These are phyloP conservation scores for Melanargia galathea DNA, from an alignment of 2,888 invertebrate species.

Conservation along the genomic window DNA sequence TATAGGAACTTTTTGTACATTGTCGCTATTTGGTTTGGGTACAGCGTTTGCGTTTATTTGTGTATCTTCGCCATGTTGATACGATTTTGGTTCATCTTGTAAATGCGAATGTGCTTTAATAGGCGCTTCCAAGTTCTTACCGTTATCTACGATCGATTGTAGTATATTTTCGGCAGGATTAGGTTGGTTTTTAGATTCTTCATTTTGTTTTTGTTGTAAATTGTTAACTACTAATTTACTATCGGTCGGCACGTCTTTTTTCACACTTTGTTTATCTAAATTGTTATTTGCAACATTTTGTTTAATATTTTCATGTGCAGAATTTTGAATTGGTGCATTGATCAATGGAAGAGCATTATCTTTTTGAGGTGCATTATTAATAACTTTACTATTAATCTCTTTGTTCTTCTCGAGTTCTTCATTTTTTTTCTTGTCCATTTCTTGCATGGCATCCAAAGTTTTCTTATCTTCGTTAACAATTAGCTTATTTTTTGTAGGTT, in stretches of 20 bases:
- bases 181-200: conserved; percentile 22
- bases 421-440: conserved; percentile 53
- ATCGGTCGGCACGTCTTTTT: conserved; percentile 16
- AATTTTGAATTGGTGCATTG: conserved; percentile 22
- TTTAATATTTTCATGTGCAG: conserved; percentile 16
- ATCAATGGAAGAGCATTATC: conserved; percentile 22
- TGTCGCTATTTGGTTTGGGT: conserved; percentile 36
- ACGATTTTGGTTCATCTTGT: conserved; percentile 69
- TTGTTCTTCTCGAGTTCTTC: conserved; percentile 26
- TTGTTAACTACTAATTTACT: conserved; percentile 20
- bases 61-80: conserved; percentile 64
- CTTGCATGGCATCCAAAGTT: conserved; percentile 72
- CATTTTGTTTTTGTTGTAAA: conserved; percentile 5
- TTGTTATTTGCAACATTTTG: conserved; percentile 11
- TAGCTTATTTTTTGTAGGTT: conserved; percentile 57
- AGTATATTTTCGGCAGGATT: conserved; percentile 22
- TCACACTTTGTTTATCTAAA: conserved; percentile 21
- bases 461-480: conserved; percentile 74
- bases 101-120: conserved; percentile 56
- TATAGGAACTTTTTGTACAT: conserved; percentile 55
- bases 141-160: conserved; percentile 23
- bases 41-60: conserved; percentile 43
- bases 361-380: conserved; percentile 31
- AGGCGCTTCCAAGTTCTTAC: conserved; percentile 23
- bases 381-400: conserved; percentile 20